Conservation (phyloP, 2,113 vertebrate genomes). For the Xyrauchen texanus region DNA sequence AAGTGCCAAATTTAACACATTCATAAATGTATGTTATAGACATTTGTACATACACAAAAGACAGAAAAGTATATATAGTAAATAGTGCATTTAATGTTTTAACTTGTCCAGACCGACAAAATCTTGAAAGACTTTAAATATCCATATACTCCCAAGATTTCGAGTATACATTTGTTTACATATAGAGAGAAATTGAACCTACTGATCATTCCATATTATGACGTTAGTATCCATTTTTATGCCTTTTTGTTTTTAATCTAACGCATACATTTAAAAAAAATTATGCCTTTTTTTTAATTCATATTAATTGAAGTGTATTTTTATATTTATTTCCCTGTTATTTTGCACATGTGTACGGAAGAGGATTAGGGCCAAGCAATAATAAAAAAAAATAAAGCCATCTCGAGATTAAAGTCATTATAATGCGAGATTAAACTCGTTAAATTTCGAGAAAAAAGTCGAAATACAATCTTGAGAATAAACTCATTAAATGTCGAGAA, state of each 20-base stretch:
- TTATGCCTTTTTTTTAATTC: too few species aligned
- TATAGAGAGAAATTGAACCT: background rate
- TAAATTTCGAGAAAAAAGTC: too few species aligned
- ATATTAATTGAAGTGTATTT: background rate
- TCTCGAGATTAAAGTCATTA: too few species aligned
- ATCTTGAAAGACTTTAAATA: background rate
- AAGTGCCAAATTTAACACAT: background rate
- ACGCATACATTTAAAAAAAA: too few species aligned
- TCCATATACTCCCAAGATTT: too few species aligned
- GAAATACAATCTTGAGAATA: too few species aligned
- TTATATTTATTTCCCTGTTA: slow-evolving; percentile 35
- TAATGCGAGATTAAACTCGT: too few species aligned
- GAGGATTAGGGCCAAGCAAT: too few species aligned
- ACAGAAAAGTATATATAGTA: too few species aligned
- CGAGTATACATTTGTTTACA: background rate
- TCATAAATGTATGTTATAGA: background rate
- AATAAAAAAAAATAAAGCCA: too few species aligned
- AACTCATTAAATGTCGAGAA: too few species aligned
- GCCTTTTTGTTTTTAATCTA: background rate
- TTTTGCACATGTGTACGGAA: slow-evolving; percentile 40
- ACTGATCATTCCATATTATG: slow-evolving; percentile 26
- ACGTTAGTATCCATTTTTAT: background rate
- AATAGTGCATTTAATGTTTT: background rate
- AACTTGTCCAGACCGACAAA: background rate
- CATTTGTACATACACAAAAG: background rate